Base-by-base conservation (phyloP, 1,140 invertebrate genomes). In the Drosophila sucinea region DNA sequence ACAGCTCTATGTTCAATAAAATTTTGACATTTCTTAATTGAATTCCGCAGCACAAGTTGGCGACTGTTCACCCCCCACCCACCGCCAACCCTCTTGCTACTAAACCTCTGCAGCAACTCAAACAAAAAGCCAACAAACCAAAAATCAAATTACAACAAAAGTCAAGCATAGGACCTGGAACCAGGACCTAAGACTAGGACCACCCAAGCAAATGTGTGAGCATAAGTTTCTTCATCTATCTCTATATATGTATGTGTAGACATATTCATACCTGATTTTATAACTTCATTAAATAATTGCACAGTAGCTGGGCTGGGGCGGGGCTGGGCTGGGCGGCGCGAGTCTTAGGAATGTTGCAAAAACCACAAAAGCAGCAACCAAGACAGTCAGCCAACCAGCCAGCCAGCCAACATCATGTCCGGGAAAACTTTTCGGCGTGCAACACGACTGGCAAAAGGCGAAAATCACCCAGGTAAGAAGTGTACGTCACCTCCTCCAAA, bases 101-200 rank as follows among this genome's bases (percentile, higher is more conserved):
- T 38, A 38, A 38, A 38, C 35, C 35, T 38, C 3, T 23, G 44
- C 70, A 71, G 70, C 67, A 90, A 89, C 80, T 89, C 84, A 87
- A 89, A 89, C 84, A 89, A 89, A 58, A 89, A 89, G 84, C 80
- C 81, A 84, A 84, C 84, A 89, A 84, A 78, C 80, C 84, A 89
- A 89, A 89, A 89, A 89, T 89, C 84, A 89, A 89, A 89, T 89
- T 89, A 89, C 85, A 89, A 89, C 84, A 89, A 89, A 89, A 90
- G 63, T 87, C 79, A 64, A 41, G 57, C 55, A 8, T 79, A 86
- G 79, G 84, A 85, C 30, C 30, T 4, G 4, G 2, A 4, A 38
- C 35, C 79, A 86, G 82, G 82, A 82, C 62, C 69, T 74, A 68
- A 78, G 65, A 63, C 56, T 32, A 51, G 44, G 44, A 51, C 55